Evolutionary conservation across 35 echinoderm and acorn worm species (phyloP), one percentile per base, ranked within the genome.

Genomic region (Patiria miniata): DNA sequence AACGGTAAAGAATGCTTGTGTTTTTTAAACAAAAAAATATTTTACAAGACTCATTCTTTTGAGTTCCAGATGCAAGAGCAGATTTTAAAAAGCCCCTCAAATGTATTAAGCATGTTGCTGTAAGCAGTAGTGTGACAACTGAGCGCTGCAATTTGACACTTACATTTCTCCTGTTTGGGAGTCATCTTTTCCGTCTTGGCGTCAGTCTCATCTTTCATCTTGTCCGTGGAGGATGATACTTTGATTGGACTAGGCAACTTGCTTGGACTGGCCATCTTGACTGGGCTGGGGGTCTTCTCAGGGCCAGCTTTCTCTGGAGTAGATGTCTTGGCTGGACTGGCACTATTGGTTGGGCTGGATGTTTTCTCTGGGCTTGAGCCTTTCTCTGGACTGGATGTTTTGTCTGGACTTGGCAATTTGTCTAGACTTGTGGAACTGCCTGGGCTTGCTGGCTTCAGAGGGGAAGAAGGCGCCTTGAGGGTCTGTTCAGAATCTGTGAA

Each of bases 81-180:
- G 42, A 47, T 6, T 12, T 4, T 47, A 6, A 4, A 47, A 47
- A 47, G 4, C 4, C 42, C 42, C 42, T 6, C 42, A 47, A n/a
- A n/a, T n/a, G n/a, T n/a, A n/a, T n/a, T n/a, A n/a, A n/a, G n/a
- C n/a, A n/a, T n/a, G n/a, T n/a, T n/a, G n/a, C n/a, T n/a, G n/a
- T n/a, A n/a, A 12, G 42, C 42, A 47, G n/a, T n/a, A 47, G 42
- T 47, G 12, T 47, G 42, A 47, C 42, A 47, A 47, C 42, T 47
- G 42, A 12, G 42, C 12, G 12, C 4, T 6, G 5, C 5, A 61
- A 61, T 4, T 19, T 61, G 0, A 9, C 29, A 83, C 81, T 23
- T 36, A 83, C 81, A 53, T 83, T 83, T 51, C 51, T 83, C 54
- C 58, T 83, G 42, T 39, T 83, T 53, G 1, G 81, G 32, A 9